phyloP scores from a whole-genome alignment of 1,140 invertebrate species.

The Drosophila fuyamai region DNA sequence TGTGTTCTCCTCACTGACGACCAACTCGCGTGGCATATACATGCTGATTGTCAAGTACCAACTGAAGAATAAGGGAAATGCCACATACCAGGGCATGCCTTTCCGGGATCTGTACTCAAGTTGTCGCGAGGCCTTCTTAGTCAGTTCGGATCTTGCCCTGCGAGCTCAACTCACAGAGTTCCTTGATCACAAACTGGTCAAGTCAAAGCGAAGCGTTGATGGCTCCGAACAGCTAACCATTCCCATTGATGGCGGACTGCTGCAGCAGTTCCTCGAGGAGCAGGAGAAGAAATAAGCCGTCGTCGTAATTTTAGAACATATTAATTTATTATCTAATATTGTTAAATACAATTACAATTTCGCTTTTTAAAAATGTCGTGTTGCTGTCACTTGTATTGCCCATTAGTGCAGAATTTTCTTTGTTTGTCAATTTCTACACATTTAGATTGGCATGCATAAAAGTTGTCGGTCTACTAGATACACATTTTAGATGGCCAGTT shows the following conservation, averaged over 20 bases:
- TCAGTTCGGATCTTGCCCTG: constrained; percentile 94
- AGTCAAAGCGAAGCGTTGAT: constrained; percentile 91
- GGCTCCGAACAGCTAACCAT: constrained; percentile 93
- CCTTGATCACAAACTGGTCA: constrained; percentile 95
- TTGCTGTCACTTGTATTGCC: constrained; percentile 41
- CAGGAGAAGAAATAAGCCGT: constrained; percentile 75
- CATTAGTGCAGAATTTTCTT: constrained; percentile 35
- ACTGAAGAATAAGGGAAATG: constrained; percentile 89
- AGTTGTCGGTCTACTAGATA: constrained; percentile 48
- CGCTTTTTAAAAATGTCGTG: constrained; percentile 60
- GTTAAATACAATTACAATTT: constrained; percentile 82
- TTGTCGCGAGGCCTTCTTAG: constrained; percentile 94
- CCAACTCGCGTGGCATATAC: constrained; percentile 95
- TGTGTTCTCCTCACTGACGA: constrained; percentile 94
- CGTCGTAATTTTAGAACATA: constrained; percentile 71
- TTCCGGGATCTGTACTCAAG: constrained; percentile 94
- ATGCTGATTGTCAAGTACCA: constrained; percentile 92
- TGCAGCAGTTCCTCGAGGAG: constrained; percentile 92
- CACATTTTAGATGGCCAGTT: constrained; percentile 37
- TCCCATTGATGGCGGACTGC: constrained; percentile 89
- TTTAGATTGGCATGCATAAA: constrained; percentile 83
- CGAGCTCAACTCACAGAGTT: constrained; percentile 96
- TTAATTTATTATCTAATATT: constrained; percentile 83
- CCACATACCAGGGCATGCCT: constrained; percentile 92
- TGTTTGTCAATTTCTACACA: constrained; percentile 71